Evolutionary conservation across 2,888 invertebrate genomes (phyloP).

Genomic region (Caenorhabditis doughertyi): DNA sequence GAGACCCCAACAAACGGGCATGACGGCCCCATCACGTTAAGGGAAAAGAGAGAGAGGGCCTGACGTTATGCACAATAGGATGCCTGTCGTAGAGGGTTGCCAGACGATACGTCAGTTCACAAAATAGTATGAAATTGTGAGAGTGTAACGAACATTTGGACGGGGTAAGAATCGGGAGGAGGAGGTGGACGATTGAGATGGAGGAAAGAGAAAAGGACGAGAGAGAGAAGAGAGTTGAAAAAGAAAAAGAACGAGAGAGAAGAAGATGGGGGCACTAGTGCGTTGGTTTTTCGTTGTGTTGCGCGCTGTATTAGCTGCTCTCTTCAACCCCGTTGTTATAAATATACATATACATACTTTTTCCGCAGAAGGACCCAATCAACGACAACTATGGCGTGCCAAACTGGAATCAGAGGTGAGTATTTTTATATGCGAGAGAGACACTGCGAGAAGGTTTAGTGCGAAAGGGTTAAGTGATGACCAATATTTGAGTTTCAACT

Average conservation of each 20-base stretch:
- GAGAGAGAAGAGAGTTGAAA: conserved; percentile 16
- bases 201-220: conserved; percentile 23
- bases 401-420: conserved; percentile 80
- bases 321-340: conserved; percentile 32
- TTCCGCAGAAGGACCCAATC: conserved; percentile 29
- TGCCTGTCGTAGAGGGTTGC: conserved; percentile 21
- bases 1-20: conserved; percentile 19
- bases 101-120: conserved; percentile 40
- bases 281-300: conserved; percentile 67
- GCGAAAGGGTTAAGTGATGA: conserved; percentile 29
- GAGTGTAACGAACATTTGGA: conserved; percentile 51
- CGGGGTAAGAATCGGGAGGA: conserved; percentile 9
- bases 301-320: conserved; percentile 64
- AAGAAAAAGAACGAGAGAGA: conserved; percentile 10
- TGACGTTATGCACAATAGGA: conserved; percentile 63
- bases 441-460: background rate
- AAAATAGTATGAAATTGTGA: conserved; percentile 12
- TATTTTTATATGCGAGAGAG: conserved; percentile 2
- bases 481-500: conserved; percentile 42
- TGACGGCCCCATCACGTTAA: conserved; percentile 29
- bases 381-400: conserved; percentile 77
- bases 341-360: conserved; percentile 37
- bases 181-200: conserved; percentile 24
- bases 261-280: conserved; percentile 57
- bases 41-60: conserved; percentile 9